These are phyloP conservation scores for Tretioscincus oriximinensis DNA, from an alignment of 2,113 vertebrate genomes.

Conservation along the genomic window DNA sequence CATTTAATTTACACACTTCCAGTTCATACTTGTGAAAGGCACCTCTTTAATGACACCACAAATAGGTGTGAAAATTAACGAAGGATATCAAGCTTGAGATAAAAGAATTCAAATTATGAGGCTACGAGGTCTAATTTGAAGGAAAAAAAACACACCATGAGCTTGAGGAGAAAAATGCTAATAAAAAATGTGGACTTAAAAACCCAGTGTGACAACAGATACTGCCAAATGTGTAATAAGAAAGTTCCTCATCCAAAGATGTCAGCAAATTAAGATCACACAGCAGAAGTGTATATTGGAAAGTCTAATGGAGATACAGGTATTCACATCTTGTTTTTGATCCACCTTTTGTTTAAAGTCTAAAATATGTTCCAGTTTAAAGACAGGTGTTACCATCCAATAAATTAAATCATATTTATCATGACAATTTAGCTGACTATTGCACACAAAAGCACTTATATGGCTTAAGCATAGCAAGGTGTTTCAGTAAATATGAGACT, in stretches of 20 bases:
- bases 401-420: not conserved
- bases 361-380: not conserved
- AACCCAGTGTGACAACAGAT: not conserved
- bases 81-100: not conserved
- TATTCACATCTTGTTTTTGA: not conserved
- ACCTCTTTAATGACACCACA: not conserved
- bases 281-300: not conserved
- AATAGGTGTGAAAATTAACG: not conserved
- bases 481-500: not conserved
- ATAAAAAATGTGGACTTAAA: not conserved
- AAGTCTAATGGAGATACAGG: not conserved
- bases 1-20: conserved; percentile 5
- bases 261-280: not conserved
- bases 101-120: not conserved
- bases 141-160: not conserved
- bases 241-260: not conserved
- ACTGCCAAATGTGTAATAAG: not conserved
- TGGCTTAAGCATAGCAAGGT: not conserved
- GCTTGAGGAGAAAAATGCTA: not conserved
- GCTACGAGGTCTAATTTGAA: not conserved
- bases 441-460: not conserved
- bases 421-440: not conserved
- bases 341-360: not conserved
- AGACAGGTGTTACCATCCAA: not conserved
- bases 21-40: not conserved